These are phyloP conservation scores for Apis laboriosa DNA, from an alignment of 1,140 invertebrate species.

Conservation along the genomic window DNA sequence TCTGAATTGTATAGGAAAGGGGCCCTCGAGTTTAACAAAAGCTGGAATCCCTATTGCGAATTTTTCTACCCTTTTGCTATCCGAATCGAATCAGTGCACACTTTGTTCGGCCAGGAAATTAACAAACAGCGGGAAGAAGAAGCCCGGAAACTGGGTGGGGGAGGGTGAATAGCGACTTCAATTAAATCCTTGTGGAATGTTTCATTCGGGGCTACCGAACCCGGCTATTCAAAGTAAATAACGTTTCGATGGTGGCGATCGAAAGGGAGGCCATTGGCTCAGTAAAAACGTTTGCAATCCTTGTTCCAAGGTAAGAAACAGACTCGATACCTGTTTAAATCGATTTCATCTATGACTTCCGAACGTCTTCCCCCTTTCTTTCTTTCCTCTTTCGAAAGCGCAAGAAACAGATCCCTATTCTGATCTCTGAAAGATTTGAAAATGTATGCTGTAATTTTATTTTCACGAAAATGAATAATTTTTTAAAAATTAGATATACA, in stretches of 20 bases:
- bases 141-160: too few species aligned
- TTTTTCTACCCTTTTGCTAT: not conserved
- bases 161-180: not conserved
- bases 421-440: too few species aligned
- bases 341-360: not conserved
- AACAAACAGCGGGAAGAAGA: not conserved
- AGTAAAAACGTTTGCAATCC: slow-evolving; percentile 28
- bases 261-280: not conserved
- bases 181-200: slow-evolving; percentile 38
- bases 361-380: not conserved
- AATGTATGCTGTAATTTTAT: too few species aligned
- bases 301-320: not conserved
- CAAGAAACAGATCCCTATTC: too few species aligned
- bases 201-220: slow-evolving; percentile 1
- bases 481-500: too few species aligned
- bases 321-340: not conserved
- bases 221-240: slow-evolving; percentile 32
- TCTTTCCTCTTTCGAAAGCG: not conserved
- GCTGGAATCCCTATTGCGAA: not conserved
- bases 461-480: too few species aligned
- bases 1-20: too few species aligned
- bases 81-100: not conserved
- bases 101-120: not conserved
- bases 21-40: not conserved
- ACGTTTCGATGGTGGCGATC: not conserved